Percentiles rank a stretch among this genome's conserved stretches.
Evolutionary conservation across 2,113 vertebrate species (phyloP).

Genomic region (Turnix velox): DNA sequence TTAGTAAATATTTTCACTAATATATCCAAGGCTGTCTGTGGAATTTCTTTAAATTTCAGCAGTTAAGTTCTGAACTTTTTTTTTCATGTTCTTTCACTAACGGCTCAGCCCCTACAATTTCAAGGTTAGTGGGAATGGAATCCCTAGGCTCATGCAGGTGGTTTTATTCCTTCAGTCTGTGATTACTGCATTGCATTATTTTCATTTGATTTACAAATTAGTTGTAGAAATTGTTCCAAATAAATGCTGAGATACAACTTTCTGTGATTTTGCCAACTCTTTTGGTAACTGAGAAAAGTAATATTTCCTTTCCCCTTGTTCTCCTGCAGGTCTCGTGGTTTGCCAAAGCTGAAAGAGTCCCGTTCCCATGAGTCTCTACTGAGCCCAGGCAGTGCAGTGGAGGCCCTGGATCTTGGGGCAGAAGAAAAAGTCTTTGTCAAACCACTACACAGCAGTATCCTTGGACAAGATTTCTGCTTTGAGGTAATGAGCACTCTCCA

Average conservation of each 20-base stretch:
- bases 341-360: slow-evolving; percentile 90
- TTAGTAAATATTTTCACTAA: neutral
- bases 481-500: slow-evolving; percentile 76
- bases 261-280: neutral
- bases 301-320: neutral
- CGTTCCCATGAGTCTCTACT: slow-evolving; percentile 91
- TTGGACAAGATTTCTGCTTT: slow-evolving; percentile 96
- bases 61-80: neutral
- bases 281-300: neutral
- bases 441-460: slow-evolving; percentile 92
- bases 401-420: slow-evolving; percentile 87
- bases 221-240: neutral
- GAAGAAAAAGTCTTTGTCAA: slow-evolving; percentile 89
- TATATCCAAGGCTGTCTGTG: neutral
- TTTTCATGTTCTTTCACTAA: neutral
- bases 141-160: neutral
- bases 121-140: neutral
- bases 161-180: neutral
- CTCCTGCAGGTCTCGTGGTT: slow-evolving; percentile 78
- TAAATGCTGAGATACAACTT: neutral
- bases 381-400: slow-evolving; percentile 84
- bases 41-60: neutral
- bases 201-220: neutral
- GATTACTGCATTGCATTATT: neutral
- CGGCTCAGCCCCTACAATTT: neutral